Percentiles rank a stretch among this genome's conserved stretches.
Conservation (phyloP, 2,888 invertebrate genomes). For the Limenitis camilla region DNA sequence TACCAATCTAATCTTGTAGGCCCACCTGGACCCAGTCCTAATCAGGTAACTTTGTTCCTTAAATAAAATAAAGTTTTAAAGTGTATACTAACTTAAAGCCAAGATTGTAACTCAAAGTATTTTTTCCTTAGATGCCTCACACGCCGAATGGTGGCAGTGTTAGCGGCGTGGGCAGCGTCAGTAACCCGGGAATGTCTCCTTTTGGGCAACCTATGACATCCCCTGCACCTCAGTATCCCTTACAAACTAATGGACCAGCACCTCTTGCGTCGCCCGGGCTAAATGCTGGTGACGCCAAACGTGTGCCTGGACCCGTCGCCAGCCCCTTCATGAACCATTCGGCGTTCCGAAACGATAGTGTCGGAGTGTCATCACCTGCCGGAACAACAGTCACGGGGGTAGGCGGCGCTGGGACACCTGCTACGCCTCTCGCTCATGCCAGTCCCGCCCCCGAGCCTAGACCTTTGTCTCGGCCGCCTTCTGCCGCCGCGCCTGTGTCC, state of each 20-base stretch:
- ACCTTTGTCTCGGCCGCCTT: constrained; percentile 27
- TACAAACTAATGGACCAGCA: constrained; percentile 77
- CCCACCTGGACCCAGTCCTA: constrained; percentile 86
- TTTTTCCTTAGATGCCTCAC: constrained; percentile 48
- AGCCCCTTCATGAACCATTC: constrained; percentile 73
- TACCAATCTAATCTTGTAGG: constrained; percentile 80
- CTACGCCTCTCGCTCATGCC: constrained; percentile 65
- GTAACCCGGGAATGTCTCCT: constrained; percentile 82
- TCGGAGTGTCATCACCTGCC: constrained; percentile 69
- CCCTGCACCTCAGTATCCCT: constrained; percentile 73
- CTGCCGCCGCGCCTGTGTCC: constrained; percentile 79
- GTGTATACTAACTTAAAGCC: neutral
- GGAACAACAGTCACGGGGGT: constrained; percentile 32
- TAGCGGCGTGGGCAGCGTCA: constrained; percentile 61
- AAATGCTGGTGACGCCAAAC: constrained; percentile 75
- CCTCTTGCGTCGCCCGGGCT: constrained; percentile 69
- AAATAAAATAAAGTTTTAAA: neutral
- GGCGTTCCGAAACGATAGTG: constrained; percentile 44
- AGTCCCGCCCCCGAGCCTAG: constrained; percentile 56
- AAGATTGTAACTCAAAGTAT: neutral
- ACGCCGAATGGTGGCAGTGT: constrained; percentile 74
- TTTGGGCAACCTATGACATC: constrained; percentile 79
- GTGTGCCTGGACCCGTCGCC: constrained; percentile 64
- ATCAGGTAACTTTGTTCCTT: constrained; percentile 51
- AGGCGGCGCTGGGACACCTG: constrained; percentile 45